Base-by-base conservation (phyloP, 2,113 vertebrate genomes). In the Xiphophorus hellerii region DNA sequence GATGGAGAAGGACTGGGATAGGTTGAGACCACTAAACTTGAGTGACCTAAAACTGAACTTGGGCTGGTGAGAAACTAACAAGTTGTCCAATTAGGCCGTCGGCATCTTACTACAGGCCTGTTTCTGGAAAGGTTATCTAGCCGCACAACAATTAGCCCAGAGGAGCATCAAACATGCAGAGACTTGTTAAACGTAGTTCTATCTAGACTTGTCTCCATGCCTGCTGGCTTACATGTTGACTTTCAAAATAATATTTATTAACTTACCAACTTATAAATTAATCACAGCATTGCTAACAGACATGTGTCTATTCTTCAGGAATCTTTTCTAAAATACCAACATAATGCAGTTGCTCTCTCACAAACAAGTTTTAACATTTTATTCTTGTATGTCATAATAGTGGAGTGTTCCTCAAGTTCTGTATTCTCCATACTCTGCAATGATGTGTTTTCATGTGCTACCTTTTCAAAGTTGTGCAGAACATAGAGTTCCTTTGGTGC, bases 21-120 rank as follows among this genome's bases (percentile, higher is more conserved):
- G 66, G 44, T 78, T 89, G 83, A 85, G 78, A 87, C 77, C 68
- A 4, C 87, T 87, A 74, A 80, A 83, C 73, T 88, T 13, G 1
- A 29, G 70, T 90, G 94, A 94, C 92, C 92, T 74, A 20, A 48
- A 39, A 28, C 86, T 93, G 92, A 95, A 95, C 91, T 88, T 88
- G 82, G 84, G 88, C 86, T 84, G 83, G 79, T 89, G 84, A 91
- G 90, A 93, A 94, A 94, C 94, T 86, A 82, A 92, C 85, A 90
- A 90, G 77, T 89, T 93, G 61, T 85, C 86, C 82, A 87, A 89
- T 93, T 90, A 90, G 92, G 81, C 86, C 64, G 73, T 66, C 75
- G 85, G 83, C 83, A 84, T 87, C 78, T 86, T 72, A 89, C 89
- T 60, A 73, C 78, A 68, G 85, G 87, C 82, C 73, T 90, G 67